A percentile compares a stretch with the other conserved stretches of the same genome.
These are phyloP conservation scores for Petroica traversi DNA, from an alignment of 2,113 vertebrate genomes.

Conservation along the genomic window DNA sequence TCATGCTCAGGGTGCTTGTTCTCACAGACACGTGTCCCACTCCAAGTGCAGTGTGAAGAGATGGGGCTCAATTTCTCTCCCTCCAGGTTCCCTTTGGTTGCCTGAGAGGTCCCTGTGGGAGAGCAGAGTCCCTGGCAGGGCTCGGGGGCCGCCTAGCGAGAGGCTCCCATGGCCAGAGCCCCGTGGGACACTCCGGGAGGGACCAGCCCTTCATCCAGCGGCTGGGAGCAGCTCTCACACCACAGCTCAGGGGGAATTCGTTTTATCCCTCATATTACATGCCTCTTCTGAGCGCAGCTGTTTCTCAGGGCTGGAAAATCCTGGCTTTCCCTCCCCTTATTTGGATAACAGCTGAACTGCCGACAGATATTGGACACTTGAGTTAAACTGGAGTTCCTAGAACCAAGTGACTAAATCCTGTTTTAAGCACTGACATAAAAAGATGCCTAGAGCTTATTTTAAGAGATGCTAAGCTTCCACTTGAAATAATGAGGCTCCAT, in stretches of 20 bases:
- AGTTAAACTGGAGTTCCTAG: conserved; percentile 40
- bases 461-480: conserved; percentile 52
- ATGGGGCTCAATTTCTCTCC: neutral
- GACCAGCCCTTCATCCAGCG: rapidly evolving
- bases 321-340: conserved; percentile 30
- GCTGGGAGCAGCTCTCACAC: neutral
- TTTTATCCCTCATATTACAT: neutral
- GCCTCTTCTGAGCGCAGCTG: conserved; percentile 23
- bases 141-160: conserved; percentile 40
- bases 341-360: conserved; percentile 45
- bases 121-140: neutral
- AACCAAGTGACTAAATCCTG: conserved; percentile 24
- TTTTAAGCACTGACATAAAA: conserved; percentile 21
- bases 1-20: rapidly evolving
- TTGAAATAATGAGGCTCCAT: neutral
- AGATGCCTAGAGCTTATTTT: conserved; percentile 18
- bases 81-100: neutral
- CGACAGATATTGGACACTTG: conserved; percentile 6
- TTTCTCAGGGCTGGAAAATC: conserved; percentile 53
- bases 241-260: neutral
- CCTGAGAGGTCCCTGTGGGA: neutral
- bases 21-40: rapidly evolving
- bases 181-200: rapidly evolving
- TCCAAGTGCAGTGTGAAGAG: neutral
- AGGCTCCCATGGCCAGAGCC: neutral